Base-by-base conservation (phyloP, 35 echinoderm and acorn worm genomes). In the Chiridota heheva region DNA sequence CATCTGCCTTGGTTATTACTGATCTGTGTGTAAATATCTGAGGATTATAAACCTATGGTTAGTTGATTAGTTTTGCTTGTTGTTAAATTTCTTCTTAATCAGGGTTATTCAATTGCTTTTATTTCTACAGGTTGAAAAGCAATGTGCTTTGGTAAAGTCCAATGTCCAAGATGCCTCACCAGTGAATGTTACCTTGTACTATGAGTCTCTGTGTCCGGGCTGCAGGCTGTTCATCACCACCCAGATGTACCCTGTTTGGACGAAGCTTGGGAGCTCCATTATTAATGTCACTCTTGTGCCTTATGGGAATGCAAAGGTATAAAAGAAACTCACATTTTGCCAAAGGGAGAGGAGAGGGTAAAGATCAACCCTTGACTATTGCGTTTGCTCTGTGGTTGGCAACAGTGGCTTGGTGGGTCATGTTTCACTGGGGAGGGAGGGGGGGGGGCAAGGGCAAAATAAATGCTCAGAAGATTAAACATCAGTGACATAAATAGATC, bases 281-380 rank as follows among this genome's bases (percentile, higher is more conserved):
- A 47, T 96, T 20, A 96, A 90, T 69, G 49, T 96, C 20, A 82
- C 87, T 7, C 75, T 96, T 42, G 87, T 96, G 29, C 92, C 92
- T 36, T 96, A 96, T 67, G 92, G 92, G 17, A 96, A 96, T 90
- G 92, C 92, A 38, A 15, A 82, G 58, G 92, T 94, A 78, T 51
- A 25, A 29, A 72, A 33, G 27, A 17, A 36, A 47, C 31, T 22
- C 26, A 59, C 5, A n/a, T n/a, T 47, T 8, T 2, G 5, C 10
- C 15, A 35, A 5, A 15, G n/a, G 13, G 7, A 12, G 2, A n/a
- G 15, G 20, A 41, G 13, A 45, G 18, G 10, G 12, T 0, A n/a
- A 45, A 20, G 31, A 20, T 18, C 18, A 44, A 2, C 10, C 40
- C 40, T 18, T 73, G 32, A 40, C 20, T 5, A 43, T 20, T 45